phyloP scores from a whole-genome alignment of 2,797 vertebrate species.

The Sebastiscus tertius region DNA sequence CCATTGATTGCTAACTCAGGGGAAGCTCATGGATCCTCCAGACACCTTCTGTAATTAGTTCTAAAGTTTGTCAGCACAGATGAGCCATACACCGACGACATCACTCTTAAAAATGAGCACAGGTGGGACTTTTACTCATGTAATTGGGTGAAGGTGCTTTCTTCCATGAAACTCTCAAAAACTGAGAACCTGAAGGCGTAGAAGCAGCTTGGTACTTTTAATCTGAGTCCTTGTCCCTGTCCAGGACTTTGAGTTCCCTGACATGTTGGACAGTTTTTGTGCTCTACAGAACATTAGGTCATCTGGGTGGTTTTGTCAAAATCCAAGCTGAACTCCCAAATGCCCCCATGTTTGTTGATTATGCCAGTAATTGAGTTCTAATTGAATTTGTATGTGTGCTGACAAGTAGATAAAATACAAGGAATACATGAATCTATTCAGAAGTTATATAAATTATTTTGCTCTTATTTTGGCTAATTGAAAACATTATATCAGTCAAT shows the following conservation, averaged over 20 bases:
- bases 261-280: neutral
- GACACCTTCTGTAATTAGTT: constrained; percentile 13
- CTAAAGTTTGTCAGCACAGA: constrained; percentile 11
- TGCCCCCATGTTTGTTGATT: neutral
- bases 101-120: neutral
- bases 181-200: neutral
- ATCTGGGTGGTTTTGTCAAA: neutral
- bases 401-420: neutral
- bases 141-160: neutral
- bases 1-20: neutral
- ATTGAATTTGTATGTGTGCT: neutral
- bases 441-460: neutral
- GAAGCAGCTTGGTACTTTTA: neutral
- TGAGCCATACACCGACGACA: neutral
- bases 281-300: neutral
- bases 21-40: neutral
- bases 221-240: neutral
- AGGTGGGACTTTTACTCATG: neutral
- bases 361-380: neutral
- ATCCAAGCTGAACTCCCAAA: neutral
- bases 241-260: neutral
- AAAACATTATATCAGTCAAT: neutral
- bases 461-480: neutral
- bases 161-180: neutral
- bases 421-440: neutral